Evolutionary conservation across 2,113 vertebrate species (phyloP), one percentile per base, ranked within the genome.

Genomic region (Pheucticus melanocephalus): DNA sequence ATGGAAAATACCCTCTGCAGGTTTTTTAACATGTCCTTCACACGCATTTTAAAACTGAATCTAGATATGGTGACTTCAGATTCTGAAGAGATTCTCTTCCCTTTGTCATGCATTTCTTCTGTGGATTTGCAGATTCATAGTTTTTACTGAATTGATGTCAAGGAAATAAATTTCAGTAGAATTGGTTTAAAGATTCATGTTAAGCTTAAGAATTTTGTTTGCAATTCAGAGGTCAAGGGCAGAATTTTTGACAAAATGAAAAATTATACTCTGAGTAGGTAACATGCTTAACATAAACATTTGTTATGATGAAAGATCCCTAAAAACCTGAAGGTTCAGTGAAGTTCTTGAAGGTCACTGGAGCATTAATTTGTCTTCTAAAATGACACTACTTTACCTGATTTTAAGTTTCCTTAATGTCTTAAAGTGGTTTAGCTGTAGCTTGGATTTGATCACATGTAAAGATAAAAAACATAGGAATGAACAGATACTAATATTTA

Each of bases 351-450:
- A 72, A 54, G 54, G 73, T 91, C 68, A 94, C 30, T 81, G 79
- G 44, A 89, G 82, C 85, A 80, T 82, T 72, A 91, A 91, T 89
- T 79, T 91, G 56, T 80, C 79, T 90, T 83, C 87, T 94, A 73
- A 89, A 86, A 54, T 82, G 51, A 88, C 14, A 2, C 51, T 65
- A 28, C 65, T 69, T 88, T 71, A 31, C 35, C 54, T 68, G 48
- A 82, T 86, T 96, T 93, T 76, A 60, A 64, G 37, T 94, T 95
- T 86, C 76, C 37, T 81, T 90, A 66, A 82, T 86, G 68, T 94
- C 71, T 90, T 57, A 45, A 51, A 88, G 80, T 94, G 71, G 69
- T 92, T 95, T 56, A 90, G 24, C 51, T 77, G 59, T 82, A 85
- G 60, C 60, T 85, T 28, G 45, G 65, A 71, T 40, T 65, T 91